Evolutionary conservation across 1,140 invertebrate genomes (phyloP).

Genomic region (Tetramorium simillimum): DNA sequence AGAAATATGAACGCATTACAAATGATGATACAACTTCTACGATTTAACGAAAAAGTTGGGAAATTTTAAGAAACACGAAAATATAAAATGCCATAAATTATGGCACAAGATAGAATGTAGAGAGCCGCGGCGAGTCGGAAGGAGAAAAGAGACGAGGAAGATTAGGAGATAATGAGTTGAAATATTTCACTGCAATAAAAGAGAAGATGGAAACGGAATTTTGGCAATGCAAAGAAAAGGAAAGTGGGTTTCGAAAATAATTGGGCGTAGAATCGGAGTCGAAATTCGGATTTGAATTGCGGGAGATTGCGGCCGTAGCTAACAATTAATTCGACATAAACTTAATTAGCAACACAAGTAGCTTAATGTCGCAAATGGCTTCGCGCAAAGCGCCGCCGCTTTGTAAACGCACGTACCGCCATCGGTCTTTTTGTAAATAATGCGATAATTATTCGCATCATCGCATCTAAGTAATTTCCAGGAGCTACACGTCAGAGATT

Average conservation of each 20-base stretch:
- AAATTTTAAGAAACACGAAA: background rate
- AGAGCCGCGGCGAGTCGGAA: background rate
- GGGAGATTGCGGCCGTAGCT: background rate
- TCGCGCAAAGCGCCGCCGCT: no score
- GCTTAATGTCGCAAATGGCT: background rate
- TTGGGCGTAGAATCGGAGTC: background rate
- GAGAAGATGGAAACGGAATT: background rate
- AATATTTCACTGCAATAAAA: background rate
- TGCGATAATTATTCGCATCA: slow-evolving; percentile 23
- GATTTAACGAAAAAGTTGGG: background rate
- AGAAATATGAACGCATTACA: background rate
- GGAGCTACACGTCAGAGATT: slow-evolving; percentile 40
- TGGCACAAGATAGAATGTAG: background rate
- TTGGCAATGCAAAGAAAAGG: background rate
- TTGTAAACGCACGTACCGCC: background rate
- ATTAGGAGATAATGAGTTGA: background rate
- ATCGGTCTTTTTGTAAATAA: background rate
- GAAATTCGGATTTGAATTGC: background rate
- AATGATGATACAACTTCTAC: background rate
- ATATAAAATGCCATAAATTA: background rate
- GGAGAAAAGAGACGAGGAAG: background rate
- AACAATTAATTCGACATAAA: background rate
- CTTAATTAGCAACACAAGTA: background rate
- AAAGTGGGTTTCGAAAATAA: background rate
- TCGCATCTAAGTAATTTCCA: slow-evolving; percentile 14